Evolutionary conservation across 2,113 vertebrate species (phyloP).

Genomic region (Talpa occidentalis): DNA sequence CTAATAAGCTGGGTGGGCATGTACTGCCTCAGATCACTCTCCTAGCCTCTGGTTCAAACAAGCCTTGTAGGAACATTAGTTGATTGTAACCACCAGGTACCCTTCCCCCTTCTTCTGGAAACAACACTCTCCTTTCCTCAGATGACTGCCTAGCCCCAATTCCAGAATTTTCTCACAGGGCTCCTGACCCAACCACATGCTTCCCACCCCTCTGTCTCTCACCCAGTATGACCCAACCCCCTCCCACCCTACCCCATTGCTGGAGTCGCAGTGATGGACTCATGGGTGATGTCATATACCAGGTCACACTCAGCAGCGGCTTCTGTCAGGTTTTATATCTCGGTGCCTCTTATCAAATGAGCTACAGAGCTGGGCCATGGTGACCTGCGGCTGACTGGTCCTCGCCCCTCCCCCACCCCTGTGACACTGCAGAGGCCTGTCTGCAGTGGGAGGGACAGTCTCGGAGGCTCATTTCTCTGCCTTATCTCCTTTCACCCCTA

Average conservation of each 20-base stretch:
- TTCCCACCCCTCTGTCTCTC: not conserved
- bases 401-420: rapidly evolving
- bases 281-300: not conserved
- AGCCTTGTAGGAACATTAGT: not conserved
- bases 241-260: too few species aligned
- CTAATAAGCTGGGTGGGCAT: not conserved
- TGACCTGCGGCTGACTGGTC: not conserved
- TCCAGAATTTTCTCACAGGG: not conserved
- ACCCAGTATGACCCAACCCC: not conserved
- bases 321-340: not conserved
- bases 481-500: not conserved
- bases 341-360: not conserved
- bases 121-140: not conserved
- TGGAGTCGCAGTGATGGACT: not conserved
- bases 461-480: not conserved
- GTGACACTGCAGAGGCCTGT: not conserved
- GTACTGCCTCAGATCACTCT: not conserved
- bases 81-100: not conserved
- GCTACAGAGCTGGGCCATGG: not conserved
- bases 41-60: not conserved
- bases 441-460: not conserved
- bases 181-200: not conserved
- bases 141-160: not conserved
- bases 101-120: not conserved
- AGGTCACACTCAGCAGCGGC: not conserved